A percentile compares a stretch with the other conserved stretches of the same genome.
Conservation (phyloP, 37 sponge, comb jelly and placozoan genomes). For the Chondrilla cf. caribensis region DNA sequence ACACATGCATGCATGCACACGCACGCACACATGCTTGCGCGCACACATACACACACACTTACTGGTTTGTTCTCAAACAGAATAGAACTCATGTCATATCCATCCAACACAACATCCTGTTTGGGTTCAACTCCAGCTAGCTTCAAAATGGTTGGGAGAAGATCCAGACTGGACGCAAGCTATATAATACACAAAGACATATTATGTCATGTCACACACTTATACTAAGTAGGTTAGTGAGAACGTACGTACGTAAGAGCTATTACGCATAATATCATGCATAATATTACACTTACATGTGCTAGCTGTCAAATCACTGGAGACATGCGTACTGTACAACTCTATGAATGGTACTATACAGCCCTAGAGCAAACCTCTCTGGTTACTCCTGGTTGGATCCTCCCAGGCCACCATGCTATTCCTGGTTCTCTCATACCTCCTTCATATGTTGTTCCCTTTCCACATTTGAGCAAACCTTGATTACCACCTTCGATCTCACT, state of each 20-base stretch:
- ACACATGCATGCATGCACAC: background rate
- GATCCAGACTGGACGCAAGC: constrained; percentile 70
- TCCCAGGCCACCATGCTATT: constrained; percentile 82
- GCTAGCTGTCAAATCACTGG: no score
- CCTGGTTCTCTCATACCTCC: constrained; percentile 80
- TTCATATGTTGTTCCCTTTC: constrained; percentile 79
- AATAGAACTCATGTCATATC: constrained; percentile 71
- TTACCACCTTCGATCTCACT: constrained; percentile 70
- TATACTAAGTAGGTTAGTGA: no score
- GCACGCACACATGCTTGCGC: constrained; percentile 7
- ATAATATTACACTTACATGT: no score
- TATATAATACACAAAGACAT: no score
- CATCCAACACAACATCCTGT: constrained; percentile 51
- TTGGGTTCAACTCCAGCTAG: constrained; percentile 33
- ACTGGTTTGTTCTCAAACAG: constrained; percentile 51
- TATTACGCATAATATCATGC: no score
- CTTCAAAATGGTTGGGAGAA: constrained; percentile 52
- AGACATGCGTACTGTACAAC: no score
- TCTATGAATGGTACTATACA: no score
- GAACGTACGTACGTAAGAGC: no score
- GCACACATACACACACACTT: constrained; percentile 23
- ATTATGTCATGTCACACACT: no score
- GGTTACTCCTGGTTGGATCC: constrained; percentile 57
- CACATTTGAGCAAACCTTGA: constrained; percentile 73
- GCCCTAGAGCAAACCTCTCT: no score